Conservation (phyloP, 2,888 invertebrate genomes). For the Morpho helenor region DNA sequence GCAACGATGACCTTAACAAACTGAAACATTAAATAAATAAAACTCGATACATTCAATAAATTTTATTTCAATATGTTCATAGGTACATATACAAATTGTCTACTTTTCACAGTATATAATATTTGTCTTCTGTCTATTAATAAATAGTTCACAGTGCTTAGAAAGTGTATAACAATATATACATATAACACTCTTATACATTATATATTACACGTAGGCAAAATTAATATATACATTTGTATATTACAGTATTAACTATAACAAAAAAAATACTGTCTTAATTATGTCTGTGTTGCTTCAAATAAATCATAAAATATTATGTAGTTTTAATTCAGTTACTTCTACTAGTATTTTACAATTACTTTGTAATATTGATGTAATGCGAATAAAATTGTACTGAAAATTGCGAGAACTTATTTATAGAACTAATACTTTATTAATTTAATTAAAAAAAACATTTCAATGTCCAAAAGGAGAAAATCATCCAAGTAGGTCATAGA, state of each 20-base stretch:
- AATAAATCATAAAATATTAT: too few species aligned
- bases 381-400: too few species aligned
- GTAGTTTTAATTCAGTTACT: too few species aligned
- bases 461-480: too few species aligned
- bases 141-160: slow-evolving; percentile 66
- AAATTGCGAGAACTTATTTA: too few species aligned
- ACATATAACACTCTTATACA: slow-evolving; percentile 10
- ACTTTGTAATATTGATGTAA: too few species aligned
- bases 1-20: not conserved
- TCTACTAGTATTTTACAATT: too few species aligned
- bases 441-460: too few species aligned
- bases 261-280: too few species aligned
- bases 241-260: not conserved
- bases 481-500: too few species aligned
- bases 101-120: slow-evolving; percentile 48
- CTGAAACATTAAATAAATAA: not conserved
- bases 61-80: slow-evolving; percentile 35
- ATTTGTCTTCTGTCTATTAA: slow-evolving; percentile 42
- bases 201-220: slow-evolving; percentile 15
- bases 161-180: slow-evolving; percentile 53
- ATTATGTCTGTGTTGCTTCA: too few species aligned
- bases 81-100: slow-evolving; percentile 55
- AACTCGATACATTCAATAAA: slow-evolving; percentile 25
- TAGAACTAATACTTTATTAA: too few species aligned
- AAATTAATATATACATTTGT: slow-evolving; percentile 7